Conservation (phyloP, 2,113 vertebrate genomes). For the Dipodomys spectabilis region DNA sequence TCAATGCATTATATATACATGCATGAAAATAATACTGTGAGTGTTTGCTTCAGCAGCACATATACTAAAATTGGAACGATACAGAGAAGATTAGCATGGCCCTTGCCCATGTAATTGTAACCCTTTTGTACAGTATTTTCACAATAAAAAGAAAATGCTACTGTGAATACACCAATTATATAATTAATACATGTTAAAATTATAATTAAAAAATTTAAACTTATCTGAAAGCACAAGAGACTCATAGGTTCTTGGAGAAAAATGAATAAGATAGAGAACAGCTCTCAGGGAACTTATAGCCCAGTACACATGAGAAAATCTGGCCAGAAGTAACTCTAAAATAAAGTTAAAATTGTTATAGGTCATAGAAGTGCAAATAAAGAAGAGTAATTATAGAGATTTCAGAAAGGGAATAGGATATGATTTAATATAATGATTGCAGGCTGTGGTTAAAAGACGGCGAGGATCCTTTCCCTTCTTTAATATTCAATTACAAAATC, state of each 20-base stretch:
- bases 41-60: too few species aligned
- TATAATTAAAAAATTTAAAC: neutral
- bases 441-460: neutral
- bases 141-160: too few species aligned
- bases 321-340: neutral
- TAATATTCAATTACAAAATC: slow-evolving; percentile 19
- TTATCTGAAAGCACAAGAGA: neutral
- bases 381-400: neutral
- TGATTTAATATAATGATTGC: neutral
- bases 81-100: too few species aligned
- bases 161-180: neutral
- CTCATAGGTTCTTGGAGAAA: neutral
- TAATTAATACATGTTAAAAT: neutral
- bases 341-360: neutral
- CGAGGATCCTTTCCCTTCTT: neutral
- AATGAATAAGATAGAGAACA: neutral
- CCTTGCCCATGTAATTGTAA: too few species aligned
- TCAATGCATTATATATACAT: neutral
- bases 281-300: neutral
- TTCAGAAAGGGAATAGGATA: neutral
- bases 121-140: too few species aligned
- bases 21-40: neutral
- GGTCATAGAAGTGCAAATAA: neutral
- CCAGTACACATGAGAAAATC: neutral
- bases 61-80: too few species aligned